A percentile compares a stretch with the other conserved stretches of the same genome.
Conservation (phyloP, 2,797 vertebrate species). For the Gallirallus australis region DNA sequence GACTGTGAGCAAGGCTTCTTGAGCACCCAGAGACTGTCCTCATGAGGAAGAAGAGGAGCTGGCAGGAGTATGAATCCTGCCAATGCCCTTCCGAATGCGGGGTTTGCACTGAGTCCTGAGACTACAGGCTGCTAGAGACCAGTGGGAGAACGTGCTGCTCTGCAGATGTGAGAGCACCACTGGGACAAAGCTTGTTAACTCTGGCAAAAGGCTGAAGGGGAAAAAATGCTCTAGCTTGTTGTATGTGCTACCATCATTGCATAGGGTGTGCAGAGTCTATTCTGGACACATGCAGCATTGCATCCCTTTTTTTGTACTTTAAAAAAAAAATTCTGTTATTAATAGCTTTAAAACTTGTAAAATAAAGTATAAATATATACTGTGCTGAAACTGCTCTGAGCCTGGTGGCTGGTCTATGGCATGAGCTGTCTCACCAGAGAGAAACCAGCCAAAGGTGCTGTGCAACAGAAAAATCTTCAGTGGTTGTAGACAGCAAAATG, state of each 20-base stretch:
- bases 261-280: not conserved
- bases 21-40: not conserved
- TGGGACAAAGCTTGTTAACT: not conserved
- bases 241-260: rapidly evolving
- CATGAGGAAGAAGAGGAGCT: not conserved
- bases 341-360: not conserved
- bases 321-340: not conserved
- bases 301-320: not conserved
- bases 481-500: not conserved
- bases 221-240: not conserved
- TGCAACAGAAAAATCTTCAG: not conserved
- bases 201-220: not conserved
- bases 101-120: not conserved
- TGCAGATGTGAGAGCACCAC: not conserved
- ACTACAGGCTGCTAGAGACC: not conserved
- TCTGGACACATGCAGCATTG: not conserved
- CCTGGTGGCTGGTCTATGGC: not conserved
- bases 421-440: not conserved
- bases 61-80: not conserved
- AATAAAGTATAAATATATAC: not conserved
- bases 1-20: not conserved
- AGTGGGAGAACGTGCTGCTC: not conserved
- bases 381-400: not conserved
- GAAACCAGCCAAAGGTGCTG: not conserved
- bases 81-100: not conserved